A percentile compares a stretch with the other conserved stretches of the same genome.
Evolutionary conservation across 2,888 invertebrate genomes (phyloP).

Genomic region (Melinaea menophilus): DNA sequence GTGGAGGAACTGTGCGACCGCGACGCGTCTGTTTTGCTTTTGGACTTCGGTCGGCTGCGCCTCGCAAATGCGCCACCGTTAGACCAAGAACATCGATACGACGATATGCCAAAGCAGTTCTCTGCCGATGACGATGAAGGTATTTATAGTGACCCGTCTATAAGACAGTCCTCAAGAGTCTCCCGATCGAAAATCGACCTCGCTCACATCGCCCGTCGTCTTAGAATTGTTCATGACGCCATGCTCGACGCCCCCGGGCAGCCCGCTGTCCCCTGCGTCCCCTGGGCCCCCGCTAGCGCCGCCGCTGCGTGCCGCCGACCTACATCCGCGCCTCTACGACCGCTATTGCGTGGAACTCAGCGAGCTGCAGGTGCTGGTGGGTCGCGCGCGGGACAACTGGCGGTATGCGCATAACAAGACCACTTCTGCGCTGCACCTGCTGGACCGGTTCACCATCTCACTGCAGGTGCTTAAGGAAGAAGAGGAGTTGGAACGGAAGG

Average conservation of each 20-base stretch:
- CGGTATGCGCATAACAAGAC: conserved; percentile 90
- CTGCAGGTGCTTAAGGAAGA: conserved; percentile 63
- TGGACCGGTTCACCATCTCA: conserved; percentile 87
- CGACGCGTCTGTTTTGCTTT: conserved; percentile 87
- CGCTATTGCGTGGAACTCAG: conserved; percentile 82
- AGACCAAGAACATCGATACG: conserved; percentile 59
- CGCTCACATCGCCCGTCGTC: conserved; percentile 15
- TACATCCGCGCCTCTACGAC: conserved; percentile 61
- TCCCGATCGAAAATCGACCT: neutral
- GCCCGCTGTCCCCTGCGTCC: conserved; percentile 81
- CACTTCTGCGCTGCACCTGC: conserved; percentile 89
- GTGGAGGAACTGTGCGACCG: conserved; percentile 88
- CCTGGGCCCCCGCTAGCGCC: conserved; percentile 64
- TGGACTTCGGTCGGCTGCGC: conserved; percentile 93
- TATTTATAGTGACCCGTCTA: conserved; percentile 16
- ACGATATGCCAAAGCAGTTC: conserved; percentile 15
- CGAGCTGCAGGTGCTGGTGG: conserved; percentile 92
- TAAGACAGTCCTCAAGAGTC: too few relatives aligned
- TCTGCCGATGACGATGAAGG: conserved; percentile 49
- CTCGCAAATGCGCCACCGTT: conserved; percentile 53
- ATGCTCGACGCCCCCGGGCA: conserved; percentile 91
- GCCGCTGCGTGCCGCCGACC: conserved; percentile 40
- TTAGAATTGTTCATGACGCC: conserved; percentile 87
- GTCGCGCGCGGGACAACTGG: conserved; percentile 93
- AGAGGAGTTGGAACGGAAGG: neutral